phyloP scores from a whole-genome alignment of 92 coral and sea anemone genomes.

The Desmophyllum pertusum region DNA sequence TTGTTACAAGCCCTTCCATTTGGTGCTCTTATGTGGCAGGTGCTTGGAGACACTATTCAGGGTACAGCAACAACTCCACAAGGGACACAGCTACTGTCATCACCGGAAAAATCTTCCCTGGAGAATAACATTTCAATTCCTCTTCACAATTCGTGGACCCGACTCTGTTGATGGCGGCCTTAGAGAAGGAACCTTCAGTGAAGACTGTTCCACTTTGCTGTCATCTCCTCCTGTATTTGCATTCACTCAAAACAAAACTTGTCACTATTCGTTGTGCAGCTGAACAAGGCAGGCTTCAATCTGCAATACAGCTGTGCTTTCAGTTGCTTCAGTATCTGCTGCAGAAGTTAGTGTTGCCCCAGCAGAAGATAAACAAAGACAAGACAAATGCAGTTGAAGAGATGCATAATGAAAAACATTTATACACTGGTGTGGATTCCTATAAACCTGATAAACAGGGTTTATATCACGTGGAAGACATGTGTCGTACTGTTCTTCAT shows the following conservation, averaged over 20 bases:
- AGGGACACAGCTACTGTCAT: not conserved
- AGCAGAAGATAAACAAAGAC: not conserved
- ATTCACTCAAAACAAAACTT: not conserved
- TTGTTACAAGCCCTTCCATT: constrained; percentile 65
- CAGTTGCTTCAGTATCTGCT: constrained; percentile 42
- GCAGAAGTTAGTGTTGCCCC: not conserved
- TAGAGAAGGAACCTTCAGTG: constrained; percentile 36
- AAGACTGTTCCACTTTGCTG: constrained; percentile 17
- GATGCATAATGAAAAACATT: not conserved
- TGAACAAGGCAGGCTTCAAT: constrained; percentile 2
- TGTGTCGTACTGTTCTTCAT: constrained; percentile 15
- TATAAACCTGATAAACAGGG: not conserved
- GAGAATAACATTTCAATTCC: not conserved
- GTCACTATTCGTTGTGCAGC: not conserved
- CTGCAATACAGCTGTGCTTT: constrained; percentile 43
- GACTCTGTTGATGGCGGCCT: constrained; percentile 35
- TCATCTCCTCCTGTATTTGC: constrained; percentile 45
- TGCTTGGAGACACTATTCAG: constrained; percentile 28
- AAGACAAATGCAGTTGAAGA: not conserved
- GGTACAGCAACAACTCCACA: not conserved
- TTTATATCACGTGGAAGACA: not conserved
- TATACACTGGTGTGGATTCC: not conserved
- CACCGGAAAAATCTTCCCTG: not conserved
- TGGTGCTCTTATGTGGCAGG: constrained; percentile 60
- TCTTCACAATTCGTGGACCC: constrained; percentile 38